Conservation (phyloP, 1,140 invertebrate species). For the Hirudo medicinalis region DNA sequence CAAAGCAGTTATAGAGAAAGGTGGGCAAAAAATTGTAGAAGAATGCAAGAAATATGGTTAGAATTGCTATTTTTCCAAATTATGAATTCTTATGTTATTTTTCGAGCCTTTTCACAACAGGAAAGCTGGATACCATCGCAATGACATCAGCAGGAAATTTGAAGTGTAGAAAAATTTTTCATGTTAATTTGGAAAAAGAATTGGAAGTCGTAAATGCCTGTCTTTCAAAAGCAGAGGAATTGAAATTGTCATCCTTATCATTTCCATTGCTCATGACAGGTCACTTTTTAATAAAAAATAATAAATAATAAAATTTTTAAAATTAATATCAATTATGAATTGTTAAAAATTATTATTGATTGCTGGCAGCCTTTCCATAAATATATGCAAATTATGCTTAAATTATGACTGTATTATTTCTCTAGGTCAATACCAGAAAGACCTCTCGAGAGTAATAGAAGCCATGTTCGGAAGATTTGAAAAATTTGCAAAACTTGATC, state of each 20-base stretch:
- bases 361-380: too few relatives aligned
- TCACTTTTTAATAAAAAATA: slow-evolving; percentile 22
- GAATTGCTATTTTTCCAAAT: background rate
- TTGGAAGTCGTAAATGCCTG: slow-evolving; percentile 21
- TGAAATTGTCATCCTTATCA: slow-evolving; percentile 20
- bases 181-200: slow-evolving; percentile 19
- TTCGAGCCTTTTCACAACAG: background rate
- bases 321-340: too few relatives aligned
- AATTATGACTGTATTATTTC: too few relatives aligned
- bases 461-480: slow-evolving; percentile 24
- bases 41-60: slow-evolving; percentile 24
- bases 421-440: too few relatives aligned
- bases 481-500: slow-evolving; percentile 21
- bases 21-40: slow-evolving; percentile 10
- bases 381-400: too few relatives aligned
- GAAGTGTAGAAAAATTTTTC: slow-evolving; percentile 1
- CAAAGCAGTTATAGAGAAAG: slow-evolving; percentile 13
- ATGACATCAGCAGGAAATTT: slow-evolving; percentile 19
- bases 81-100: background rate
- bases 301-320: too few relatives aligned
- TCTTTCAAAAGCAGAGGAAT: slow-evolving; percentile 24
- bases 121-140: background rate
- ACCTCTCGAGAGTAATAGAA: slow-evolving; percentile 21
- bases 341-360: too few relatives aligned
- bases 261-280: slow-evolving; percentile 29